Evolutionary conservation across 2,113 vertebrate genomes (phyloP).

Genomic region (Seriola rivoliana): DNA sequence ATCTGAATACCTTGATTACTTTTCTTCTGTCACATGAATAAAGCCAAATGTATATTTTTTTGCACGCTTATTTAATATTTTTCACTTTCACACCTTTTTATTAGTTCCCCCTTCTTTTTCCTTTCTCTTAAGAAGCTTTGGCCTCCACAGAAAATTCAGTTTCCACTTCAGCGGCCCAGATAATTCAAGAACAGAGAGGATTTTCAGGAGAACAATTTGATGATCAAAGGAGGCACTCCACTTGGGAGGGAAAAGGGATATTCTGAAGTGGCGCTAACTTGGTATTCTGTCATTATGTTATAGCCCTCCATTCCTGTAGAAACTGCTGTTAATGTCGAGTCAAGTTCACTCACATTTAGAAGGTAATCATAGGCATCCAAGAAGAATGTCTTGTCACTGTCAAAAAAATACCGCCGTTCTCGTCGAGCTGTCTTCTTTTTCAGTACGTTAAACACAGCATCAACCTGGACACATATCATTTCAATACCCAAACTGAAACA

Average conservation of each 20-base stretch:
- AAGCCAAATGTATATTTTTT: slow-evolving; percentile 25
- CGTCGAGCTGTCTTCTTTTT: slow-evolving; percentile 3
- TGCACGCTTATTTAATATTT: slow-evolving; percentile 68
- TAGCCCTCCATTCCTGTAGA: slow-evolving; percentile 43
- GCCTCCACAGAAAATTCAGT: slow-evolving; percentile 69
- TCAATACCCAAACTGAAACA: slow-evolving; percentile 26
- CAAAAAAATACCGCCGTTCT: neutral
- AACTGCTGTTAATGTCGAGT: slow-evolving; percentile 45
- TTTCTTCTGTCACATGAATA: slow-evolving; percentile 27
- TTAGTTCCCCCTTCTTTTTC: slow-evolving; percentile 49
- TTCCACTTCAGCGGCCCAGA: slow-evolving; percentile 78
- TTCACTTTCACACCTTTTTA: slow-evolving; percentile 73
- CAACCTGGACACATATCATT: slow-evolving; percentile 10
- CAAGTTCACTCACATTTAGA: slow-evolving; percentile 38
- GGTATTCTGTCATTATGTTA: slow-evolving; percentile 64
- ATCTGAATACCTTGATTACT: slow-evolving; percentile 59
- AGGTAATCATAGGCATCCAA: slow-evolving; percentile 47
- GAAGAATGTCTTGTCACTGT: slow-evolving; percentile 12
- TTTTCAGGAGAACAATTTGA: slow-evolving; percentile 83
- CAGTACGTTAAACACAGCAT: neutral
- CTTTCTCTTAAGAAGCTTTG: slow-evolving; percentile 71
- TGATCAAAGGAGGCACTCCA: slow-evolving; percentile 78
- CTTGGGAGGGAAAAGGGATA: slow-evolving; percentile 63
- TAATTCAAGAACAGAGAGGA: slow-evolving; percentile 79
- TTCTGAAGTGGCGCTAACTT: slow-evolving; percentile 55